Evolutionary conservation across 2,113 vertebrate genomes (phyloP), one percentile per base, ranked within the genome.

Genomic region (Natator depressus): DNA sequence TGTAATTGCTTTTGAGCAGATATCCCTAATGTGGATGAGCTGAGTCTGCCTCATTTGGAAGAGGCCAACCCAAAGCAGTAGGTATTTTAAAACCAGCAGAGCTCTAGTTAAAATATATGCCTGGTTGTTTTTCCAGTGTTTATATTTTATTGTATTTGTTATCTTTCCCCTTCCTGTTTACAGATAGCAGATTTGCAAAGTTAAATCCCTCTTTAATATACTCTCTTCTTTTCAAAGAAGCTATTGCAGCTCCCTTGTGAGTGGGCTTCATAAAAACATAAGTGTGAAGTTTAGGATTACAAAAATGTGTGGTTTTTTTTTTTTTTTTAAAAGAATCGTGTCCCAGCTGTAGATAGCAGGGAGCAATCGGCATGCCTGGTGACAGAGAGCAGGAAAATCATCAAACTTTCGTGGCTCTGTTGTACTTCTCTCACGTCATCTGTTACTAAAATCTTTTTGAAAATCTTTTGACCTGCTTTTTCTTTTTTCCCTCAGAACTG

Each of bases 371-470:
- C 65, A n/a, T 54, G 89, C 69, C 62, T 96, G 85, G 82, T 87
- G 80, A 80, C 51, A 95, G 84, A 92, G 89, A 93, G 84, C 80
- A 94, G 90, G 89, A 95, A 90, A 95, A 96, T 85, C 93, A 96
- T 93, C 79, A 93, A 84, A 92, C 88, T 62, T 93, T 59, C 50
- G 72, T 93, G 85, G 25, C 6, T 89, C n/a, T 89, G 88, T 96
- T 97, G 65, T 95, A 57, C 35, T 93, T 82, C 20, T 27, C 55
- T 94, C 69, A 27, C 80, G 90, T 96, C 86, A 94, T 87, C 51
- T 49, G 22, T 75, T 96, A 83, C 49, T 95, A 94, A 96, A 94
- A 95, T 97, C 94, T 82, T 96, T 95, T 93, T 82, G 90, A 93
- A 95, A 95, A 53, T 79, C 80, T 91, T 94, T 95, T 89, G 80